Conservation (phyloP, 2,797 vertebrate species). For the Nannoperca obscura region DNA sequence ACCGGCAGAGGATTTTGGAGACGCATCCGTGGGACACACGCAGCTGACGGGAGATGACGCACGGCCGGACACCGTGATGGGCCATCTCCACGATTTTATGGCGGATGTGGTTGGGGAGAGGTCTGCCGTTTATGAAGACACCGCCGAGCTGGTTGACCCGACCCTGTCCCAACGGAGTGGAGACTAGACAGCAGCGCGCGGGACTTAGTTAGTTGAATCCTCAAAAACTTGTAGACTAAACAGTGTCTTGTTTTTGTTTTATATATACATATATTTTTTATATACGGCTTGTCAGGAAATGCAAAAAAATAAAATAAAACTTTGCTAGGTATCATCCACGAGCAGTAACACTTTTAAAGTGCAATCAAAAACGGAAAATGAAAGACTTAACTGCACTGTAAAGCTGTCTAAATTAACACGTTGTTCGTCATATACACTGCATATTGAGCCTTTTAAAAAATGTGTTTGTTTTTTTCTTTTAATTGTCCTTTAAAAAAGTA, state of each 20-base stretch:
- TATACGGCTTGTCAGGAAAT: not conserved
- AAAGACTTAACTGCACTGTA: not conserved
- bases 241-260: not conserved
- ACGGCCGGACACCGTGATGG: constrained; percentile 96
- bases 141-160: constrained; percentile 99
- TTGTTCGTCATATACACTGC: not conserved
- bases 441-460: not conserved
- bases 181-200: constrained; percentile 84
- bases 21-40: constrained; percentile 98
- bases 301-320: too few relatives aligned
- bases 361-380: not conserved
- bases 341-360: not conserved
- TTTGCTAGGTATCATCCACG: not conserved
- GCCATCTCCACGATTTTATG: constrained; percentile 99
- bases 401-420: not conserved
- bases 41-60: constrained; percentile 97
- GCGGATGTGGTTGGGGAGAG: constrained; percentile 97
- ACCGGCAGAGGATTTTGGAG: constrained; percentile 98
- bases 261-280: not conserved
- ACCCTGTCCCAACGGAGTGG: constrained; percentile 97
- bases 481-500: not conserved
- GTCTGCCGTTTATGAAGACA: constrained; percentile 98
- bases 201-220: not conserved
- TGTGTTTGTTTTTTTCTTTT: too few relatives aligned
- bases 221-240: not conserved